Base-by-base conservation (phyloP, 2,888 invertebrate species). In the Chrysodeixis includens region DNA sequence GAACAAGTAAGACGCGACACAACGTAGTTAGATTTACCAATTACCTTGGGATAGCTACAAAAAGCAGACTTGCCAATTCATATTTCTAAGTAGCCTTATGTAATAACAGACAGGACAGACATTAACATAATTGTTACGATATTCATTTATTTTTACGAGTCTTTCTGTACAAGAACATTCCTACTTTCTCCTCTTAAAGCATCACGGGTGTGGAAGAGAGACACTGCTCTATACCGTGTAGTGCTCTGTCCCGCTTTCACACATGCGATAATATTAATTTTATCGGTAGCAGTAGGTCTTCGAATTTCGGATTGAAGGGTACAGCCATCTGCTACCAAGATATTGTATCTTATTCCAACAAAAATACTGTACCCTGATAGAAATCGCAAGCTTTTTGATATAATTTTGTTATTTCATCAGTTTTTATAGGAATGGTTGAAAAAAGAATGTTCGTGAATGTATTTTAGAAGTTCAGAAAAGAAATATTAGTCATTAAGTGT, bases 61-160 rank as follows among this genome's bases (percentile, higher is more conserved):
- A 40, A 40, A 40, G 5, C 3, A n/a, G 5, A 40, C n/a, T 40
- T 49, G 18, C 18, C 0, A 49, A 20, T 20, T 7, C 16, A 9
- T 18, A 46, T 46, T 46, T 9, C 46, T 18, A 18, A 46, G 18
- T 46, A 46, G 8, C 16, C 10, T 10, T 6, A 49, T 20, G 44
- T 16, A 18, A 55, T 35, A 63, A 9, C 56, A 40, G 44, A 30
- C 35, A 70, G 62, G 26, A 35, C 35, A 70, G 62, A 75, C 57
- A 65, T 71, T 58, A 58, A 49, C 52, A 22, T 71, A 71, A 71
- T 56, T 62, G 61, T 76, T 54, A 76, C 49, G 9, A 26, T 6
- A 46, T 9, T 26, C 61, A 62, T 70, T 65, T 32, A 44, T 59
- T 71, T 71, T 76, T 71, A 76, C 14, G 40, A n/a, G 20, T 52